Evolutionary conservation across 2,888 invertebrate genomes (phyloP), one percentile per base, ranked within the genome.

Genomic region (Polia nebulosa): DNA sequence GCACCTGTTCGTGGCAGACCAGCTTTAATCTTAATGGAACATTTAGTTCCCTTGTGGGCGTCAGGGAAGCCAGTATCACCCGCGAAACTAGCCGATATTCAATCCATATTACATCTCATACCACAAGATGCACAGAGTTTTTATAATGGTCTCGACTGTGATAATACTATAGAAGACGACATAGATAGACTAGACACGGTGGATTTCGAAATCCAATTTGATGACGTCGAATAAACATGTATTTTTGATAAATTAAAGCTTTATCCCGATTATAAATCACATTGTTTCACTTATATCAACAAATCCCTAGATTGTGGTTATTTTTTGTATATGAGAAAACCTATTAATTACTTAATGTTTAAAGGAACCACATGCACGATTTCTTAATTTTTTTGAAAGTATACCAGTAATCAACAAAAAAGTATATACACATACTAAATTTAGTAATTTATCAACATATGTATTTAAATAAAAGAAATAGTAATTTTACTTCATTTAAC

Each of bases 201-300:
- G 60, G 80, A 80, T 75, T 77, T 77, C 39, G 66, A 76, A 70
- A 76, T 76, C 53, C 69, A 79, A 72, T 76, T 71, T 77, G 76
- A 71, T 69, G 71, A 76, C 68, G 63, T 73, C 36, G 75, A 72
- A 73, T 76, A 68, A 76, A 72, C 58, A 44, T 53, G 36, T 64
- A 63, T 22, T 53, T 71, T 75, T 71, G 44, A n/a, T 53, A n/a
- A 65, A 69, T 72, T 57, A 68, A 68, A 66, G 39, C 41, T 72
- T 63, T 72, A 71, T 72, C 29, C 17, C 63, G 62, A 56, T 57
- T 61, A 8, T 63, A 47, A 68, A 65, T 39, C 34, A 71, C 68
- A 62, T 61, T 15, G 51, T 67, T 72, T 70, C 60, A 72, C 41
- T 72, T 75, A 41, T 70, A 53, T 39, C 60, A 75, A 36, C 29